Evolutionary conservation across 1,140 invertebrate genomes (phyloP), one percentile per base, ranked within the genome.

Genomic region (Drosophila takahashii): DNA sequence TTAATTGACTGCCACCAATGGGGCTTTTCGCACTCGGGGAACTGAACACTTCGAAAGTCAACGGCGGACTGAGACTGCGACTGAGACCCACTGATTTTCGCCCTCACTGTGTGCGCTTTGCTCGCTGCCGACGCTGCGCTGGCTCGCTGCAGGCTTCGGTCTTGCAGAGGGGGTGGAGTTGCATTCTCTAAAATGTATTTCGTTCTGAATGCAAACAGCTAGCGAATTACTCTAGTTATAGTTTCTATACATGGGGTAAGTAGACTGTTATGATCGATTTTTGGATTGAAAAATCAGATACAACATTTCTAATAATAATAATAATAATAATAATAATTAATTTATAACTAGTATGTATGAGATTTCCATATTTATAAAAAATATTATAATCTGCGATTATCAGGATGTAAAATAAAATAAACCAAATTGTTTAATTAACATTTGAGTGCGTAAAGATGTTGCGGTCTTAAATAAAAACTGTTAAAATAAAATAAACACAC

Each of bases 41-140:
- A 77, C 79, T 73, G 77, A 59, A 86, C 81, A 52, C 56, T 51
- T 15, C 58, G 73, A 77, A 70, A 58, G 66, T 74, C 62, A 61
- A 74, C 54, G 58, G 56, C 50, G 52, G 50, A 74, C 66, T 74
- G 71, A 59, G 37, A 67, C 36, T 34, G 42, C 47, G 50, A 74
- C 66, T 74, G 71, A 59, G 37, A 67, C 36, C 44, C 29, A 66
- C 41, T 61, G 64, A 61, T 50, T 64, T 62, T 62, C 16, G 29
- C 32, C 64, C 42, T 26, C 32, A 15, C 39, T 42, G 18, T 15
- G 32, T 47, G 10, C 47, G 42, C 41, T 36, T 67, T 47, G 44
- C 9, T 50, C 47, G 27, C 47, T 50, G 26, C 27, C n/a, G 27
- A 32, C 47, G 27, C 26, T 15, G 47, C 27, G 67, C 37, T 54